These are phyloP conservation scores for Mustelus asterias DNA, from an alignment of 2,113 vertebrate species.

Conservation along the genomic window DNA sequence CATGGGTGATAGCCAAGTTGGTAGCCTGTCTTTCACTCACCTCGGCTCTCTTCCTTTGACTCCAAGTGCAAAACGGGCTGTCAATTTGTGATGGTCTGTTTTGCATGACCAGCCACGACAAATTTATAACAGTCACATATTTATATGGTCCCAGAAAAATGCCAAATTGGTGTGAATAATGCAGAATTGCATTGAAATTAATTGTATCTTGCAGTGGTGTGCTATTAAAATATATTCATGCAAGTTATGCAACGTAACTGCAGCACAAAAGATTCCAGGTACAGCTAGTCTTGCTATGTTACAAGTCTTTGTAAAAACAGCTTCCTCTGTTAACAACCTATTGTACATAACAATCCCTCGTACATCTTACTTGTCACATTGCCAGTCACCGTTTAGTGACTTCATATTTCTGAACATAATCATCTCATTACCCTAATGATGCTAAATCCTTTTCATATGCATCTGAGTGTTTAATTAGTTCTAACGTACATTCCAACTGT, in stretches of 20 bases:
- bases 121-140: neutral
- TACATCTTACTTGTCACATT: neutral
- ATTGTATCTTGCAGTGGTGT: neutral
- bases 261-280: neutral
- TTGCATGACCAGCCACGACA: neutral
- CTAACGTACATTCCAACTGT: neutral
- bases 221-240: neutral
- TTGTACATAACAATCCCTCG: neutral
- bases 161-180: neutral
- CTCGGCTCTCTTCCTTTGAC: neutral
- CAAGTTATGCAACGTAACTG: neutral
- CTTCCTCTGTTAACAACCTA: neutral
- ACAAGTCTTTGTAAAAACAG: neutral
- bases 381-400: neutral
- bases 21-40: neutral
- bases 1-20: neutral
- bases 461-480: neutral
- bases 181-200: neutral
- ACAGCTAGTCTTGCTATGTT: neutral
- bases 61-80: neutral
- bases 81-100: neutral
- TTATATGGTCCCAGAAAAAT: neutral
- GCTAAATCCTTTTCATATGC: neutral
- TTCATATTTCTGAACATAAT: neutral
- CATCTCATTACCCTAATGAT: no score